Evolutionary conservation across 2,888 invertebrate genomes (phyloP).

Genomic region (Apodemia hepburni): DNA sequence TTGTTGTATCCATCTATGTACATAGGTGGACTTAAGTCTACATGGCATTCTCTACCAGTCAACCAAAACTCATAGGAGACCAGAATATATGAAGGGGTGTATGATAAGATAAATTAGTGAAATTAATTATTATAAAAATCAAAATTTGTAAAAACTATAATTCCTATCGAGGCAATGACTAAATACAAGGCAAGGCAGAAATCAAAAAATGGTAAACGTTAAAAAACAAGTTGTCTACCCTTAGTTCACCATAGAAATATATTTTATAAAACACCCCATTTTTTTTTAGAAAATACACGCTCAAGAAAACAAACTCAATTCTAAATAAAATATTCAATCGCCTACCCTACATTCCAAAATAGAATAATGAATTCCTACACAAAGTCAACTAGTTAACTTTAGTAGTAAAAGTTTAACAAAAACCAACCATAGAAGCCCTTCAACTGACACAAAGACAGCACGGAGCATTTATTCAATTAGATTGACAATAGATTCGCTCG

Average conservation of each 20-base stretch:
- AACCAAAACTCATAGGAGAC: too few species aligned
- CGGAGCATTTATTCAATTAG: constrained; percentile 74
- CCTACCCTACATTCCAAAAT: neutral
- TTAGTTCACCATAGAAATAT: neutral
- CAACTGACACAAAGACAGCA: constrained; percentile 9
- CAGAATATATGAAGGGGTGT: too few species aligned
- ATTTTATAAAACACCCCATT: neutral
- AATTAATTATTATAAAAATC: too few species aligned
- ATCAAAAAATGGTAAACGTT: neutral
- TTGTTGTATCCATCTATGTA: too few species aligned
- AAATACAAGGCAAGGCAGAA: neutral
- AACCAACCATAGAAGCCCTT: constrained; percentile 5
- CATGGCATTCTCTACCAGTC: too few species aligned
- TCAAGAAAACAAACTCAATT: neutral
- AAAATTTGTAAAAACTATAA: too few species aligned
- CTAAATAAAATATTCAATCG: neutral
- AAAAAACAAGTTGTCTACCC: too few species aligned
- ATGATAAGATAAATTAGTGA: too few species aligned
- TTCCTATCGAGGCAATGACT: too few species aligned
- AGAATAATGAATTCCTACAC: constrained; percentile 9
- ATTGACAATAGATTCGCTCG: constrained; percentile 67
- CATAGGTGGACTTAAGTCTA: too few species aligned
- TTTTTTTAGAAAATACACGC: neutral
- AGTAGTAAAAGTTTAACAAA: constrained; percentile 7
- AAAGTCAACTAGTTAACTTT: constrained; percentile 16